Evolutionary conservation across 2,888 invertebrate species (phyloP), one percentile per base, ranked within the genome.

Genomic region (Cinara cedri): DNA sequence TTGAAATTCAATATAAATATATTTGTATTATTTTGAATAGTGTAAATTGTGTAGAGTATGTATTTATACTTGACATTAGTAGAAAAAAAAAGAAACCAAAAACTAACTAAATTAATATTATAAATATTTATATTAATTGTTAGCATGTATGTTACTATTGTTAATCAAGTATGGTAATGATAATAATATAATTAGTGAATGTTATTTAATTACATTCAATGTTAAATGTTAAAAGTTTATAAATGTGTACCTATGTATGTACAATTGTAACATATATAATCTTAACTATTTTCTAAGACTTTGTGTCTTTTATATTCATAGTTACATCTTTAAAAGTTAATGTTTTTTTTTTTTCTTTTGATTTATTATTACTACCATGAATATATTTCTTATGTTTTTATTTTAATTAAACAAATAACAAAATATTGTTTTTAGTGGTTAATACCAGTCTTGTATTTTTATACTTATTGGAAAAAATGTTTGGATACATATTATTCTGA

Each of bases 161-260:
- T 71, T 11, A 57, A 68, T 46, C 66, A 14, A 26, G 55, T 13
- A 57, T 68, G 46, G 6, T 74, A 55, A 70, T 71, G 11, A 65
- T 65, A 42, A 44, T 74, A 66, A 46, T 21, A 46, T 19, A 57
- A 26, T 49, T 57, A 24, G 24, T 78, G n/a, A 42, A 70, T 49
- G 42, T 21, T 62, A 51, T 70, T 60, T 60, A 70, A 26, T 44
- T 68, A 21, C 11, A 60, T 70, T 70, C 3, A 62, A 62, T 78
- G 60, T 70, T 78, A 44, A 55, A 60, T 78, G 60, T 70, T 62
- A 68, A 66, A 76, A 68, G 76, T 76, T 68, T 63, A 74, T 72
- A 60, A 46, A 26, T 60, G 42, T 63, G 13, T 63, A n/a, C n/a
- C n/a, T n/a, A n/a, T n/a, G n/a, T n/a, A n/a, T n/a, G n/a, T n/a